Percentiles rank a stretch among this genome's conserved stretches.
phyloP scores from a whole-genome alignment of 2,797 vertebrate genomes.

The Thaleichthys pacificus region DNA sequence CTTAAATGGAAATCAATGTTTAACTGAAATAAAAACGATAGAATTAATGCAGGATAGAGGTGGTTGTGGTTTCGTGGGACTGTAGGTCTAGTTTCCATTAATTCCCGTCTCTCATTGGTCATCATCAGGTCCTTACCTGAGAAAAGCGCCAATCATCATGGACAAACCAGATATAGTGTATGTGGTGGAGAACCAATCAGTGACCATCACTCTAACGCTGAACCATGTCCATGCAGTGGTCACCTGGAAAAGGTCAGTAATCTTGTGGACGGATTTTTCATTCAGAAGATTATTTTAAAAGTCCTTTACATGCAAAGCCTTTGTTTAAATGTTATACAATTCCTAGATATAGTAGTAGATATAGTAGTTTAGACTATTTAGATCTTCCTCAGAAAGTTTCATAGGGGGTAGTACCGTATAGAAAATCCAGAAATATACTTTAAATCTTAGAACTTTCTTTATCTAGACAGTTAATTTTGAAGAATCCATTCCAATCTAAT shows the following conservation, averaged over 20 bases:
- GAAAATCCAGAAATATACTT: background rate
- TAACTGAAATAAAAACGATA: too few species aligned
- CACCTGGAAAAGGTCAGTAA: constrained; percentile 86
- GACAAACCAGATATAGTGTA: constrained; percentile 90
- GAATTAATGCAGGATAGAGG: too few species aligned
- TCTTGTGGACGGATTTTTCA: background rate
- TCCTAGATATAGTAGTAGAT: too few species aligned
- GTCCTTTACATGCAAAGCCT: too few species aligned
- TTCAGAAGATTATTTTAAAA: background rate
- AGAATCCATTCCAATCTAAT: background rate
- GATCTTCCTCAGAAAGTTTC: background rate
- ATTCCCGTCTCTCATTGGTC: background rate
- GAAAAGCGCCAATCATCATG: constrained; percentile 82
- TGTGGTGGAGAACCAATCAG: constrained; percentile 85
- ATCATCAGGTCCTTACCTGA: constrained; percentile 82
- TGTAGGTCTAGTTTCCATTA: too few species aligned
- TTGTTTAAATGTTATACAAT: too few species aligned
- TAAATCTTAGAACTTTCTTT: background rate
- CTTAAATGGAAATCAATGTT: too few species aligned
- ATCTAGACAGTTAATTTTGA: background rate
- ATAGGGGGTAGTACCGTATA: background rate
- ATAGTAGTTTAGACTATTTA: background rate
- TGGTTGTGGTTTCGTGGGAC: background rate
- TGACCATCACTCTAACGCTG: constrained; percentile 82
- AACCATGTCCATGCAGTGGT: constrained; percentile 89